Percentiles rank a stretch among this genome's conserved stretches.
Evolutionary conservation across 2,113 vertebrate genomes (phyloP).

Genomic region (Fukomys damarensis): DNA sequence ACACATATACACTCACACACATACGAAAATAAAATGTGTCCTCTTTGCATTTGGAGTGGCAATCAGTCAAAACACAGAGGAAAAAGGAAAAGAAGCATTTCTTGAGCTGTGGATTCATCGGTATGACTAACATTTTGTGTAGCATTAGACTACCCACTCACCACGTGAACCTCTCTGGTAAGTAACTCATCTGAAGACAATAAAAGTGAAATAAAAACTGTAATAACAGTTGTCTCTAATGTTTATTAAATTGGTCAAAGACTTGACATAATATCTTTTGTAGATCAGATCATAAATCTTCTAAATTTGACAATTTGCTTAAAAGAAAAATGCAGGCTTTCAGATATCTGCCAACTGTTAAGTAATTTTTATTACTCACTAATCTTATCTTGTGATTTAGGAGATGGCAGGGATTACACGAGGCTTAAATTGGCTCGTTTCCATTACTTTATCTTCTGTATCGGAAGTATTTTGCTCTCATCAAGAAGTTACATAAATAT

Average conservation of each 20-base stretch:
- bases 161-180: background rate
- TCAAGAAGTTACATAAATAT: slow-evolving; percentile 74
- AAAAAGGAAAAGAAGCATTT: background rate
- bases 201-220: slow-evolving; percentile 55
- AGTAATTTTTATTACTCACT: slow-evolving; percentile 70
- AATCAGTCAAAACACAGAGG: slow-evolving; percentile 59
- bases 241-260: slow-evolving; percentile 70
- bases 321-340: slow-evolving; percentile 73
- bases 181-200: slow-evolving; percentile 62
- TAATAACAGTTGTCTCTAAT: slow-evolving; percentile 13
- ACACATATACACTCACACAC: background rate
- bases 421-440: slow-evolving; percentile 51
- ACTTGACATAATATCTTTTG: slow-evolving; percentile 71
- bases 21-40: slow-evolving; percentile 12
- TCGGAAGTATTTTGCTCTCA: slow-evolving; percentile 70
- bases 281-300: slow-evolving; percentile 67
- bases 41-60: slow-evolving; percentile 35
- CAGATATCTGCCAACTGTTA: slow-evolving; percentile 53
- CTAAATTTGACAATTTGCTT: slow-evolving; percentile 62
- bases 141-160: slow-evolving; percentile 47
- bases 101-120: slow-evolving; percentile 40
- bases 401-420: slow-evolving; percentile 68
- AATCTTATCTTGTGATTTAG: slow-evolving; percentile 75
- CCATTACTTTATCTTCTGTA: slow-evolving; percentile 66
- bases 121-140: background rate